phyloP scores from a whole-genome alignment of 2,888 invertebrate species.

The Hirudinaria manillensis region DNA sequence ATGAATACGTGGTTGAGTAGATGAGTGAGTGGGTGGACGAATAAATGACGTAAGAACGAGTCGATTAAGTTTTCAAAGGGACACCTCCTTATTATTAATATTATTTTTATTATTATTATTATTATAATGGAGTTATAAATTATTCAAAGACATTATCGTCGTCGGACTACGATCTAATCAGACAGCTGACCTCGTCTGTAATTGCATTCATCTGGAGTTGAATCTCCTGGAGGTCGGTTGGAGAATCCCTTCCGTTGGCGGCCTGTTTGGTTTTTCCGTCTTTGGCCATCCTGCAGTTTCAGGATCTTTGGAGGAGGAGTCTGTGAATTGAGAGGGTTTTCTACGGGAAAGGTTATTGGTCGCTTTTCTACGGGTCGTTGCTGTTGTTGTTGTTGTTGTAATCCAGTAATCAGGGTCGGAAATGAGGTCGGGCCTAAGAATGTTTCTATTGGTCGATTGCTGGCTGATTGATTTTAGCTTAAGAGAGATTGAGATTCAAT shows the following conservation, averaged over 20 bases:
- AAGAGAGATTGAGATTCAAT: too few relatives aligned
- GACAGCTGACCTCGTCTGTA: slow-evolving; percentile 49
- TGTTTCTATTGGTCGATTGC: too few relatives aligned
- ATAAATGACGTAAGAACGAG: neutral
- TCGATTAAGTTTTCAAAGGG: too few relatives aligned
- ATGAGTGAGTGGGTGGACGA: neutral
- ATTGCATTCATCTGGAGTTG: slow-evolving; percentile 49
- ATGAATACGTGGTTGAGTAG: too few relatives aligned
- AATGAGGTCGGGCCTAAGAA: neutral
- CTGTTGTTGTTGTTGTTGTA: neutral
- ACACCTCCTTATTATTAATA: neutral
- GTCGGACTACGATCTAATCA: neutral
- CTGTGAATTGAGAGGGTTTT: too few relatives aligned
- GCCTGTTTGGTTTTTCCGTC: neutral
- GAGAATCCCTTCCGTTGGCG: slow-evolving; percentile 32
- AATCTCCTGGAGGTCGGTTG: slow-evolving; percentile 47
- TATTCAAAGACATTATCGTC: neutral
- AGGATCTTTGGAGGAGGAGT: too few relatives aligned
- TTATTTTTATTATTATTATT: slow-evolving; percentile 4
- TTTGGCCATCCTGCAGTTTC: slow-evolving; percentile 6
- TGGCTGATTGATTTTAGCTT: too few relatives aligned
- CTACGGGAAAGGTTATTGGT: too few relatives aligned
- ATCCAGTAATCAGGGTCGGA: neutral
- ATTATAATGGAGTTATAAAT: neutral
- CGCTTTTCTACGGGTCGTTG: neutral